Base-by-base conservation (phyloP, 1,140 invertebrate genomes). In the Neuroterus valhalla region DNA sequence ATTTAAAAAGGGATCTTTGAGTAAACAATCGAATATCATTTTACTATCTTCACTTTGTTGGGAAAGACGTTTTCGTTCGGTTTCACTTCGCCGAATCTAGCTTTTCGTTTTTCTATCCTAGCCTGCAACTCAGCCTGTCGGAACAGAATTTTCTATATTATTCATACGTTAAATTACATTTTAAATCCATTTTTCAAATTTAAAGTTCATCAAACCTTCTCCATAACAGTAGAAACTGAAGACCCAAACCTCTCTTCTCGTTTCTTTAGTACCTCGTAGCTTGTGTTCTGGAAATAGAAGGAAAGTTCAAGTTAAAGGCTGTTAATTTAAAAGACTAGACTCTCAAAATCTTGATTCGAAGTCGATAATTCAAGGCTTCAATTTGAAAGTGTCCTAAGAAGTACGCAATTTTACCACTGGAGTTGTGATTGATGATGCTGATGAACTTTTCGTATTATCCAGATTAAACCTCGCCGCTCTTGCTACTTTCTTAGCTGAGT, bases 161-260 rank as follows among this genome's bases (percentile, higher is more conserved):
- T 66, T 68, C 46, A 43, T 11, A 67, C 17, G 66, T 38, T 38
- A 31, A 55, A 6, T 55, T 55, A 2, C 1, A 66, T n/a, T 14
- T 38, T 66, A 8, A 66, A 38, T 8, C 17, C 26, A 52, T 31
- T 68, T 48, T 46, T 46, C 19, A 66, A 6, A 31, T 26, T n/a
- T 46, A 68, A 71, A 45, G 55, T 23, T 62, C 71, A 62, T 55
- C 5, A 69, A 6, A 94, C 89, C 82, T 94, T 93, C 46, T 92
- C 91, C 87, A 94, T 92, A 31, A 93, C 89, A 50, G 91, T 92
- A 1, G 94, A 94, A n/a, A 94, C 93, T 12, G 93, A 93, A 17
- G 91, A 90, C 3, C 95, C 95, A 90, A 96, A 96, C 77, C 94
- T 90, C 88, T 95, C 93, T 31, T 94, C 94, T 71, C 95, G 91